Percentiles rank a stretch among this genome's conserved stretches.
Evolutionary conservation across 2,888 invertebrate species (phyloP).

Genomic region (Eudemis profundana): DNA sequence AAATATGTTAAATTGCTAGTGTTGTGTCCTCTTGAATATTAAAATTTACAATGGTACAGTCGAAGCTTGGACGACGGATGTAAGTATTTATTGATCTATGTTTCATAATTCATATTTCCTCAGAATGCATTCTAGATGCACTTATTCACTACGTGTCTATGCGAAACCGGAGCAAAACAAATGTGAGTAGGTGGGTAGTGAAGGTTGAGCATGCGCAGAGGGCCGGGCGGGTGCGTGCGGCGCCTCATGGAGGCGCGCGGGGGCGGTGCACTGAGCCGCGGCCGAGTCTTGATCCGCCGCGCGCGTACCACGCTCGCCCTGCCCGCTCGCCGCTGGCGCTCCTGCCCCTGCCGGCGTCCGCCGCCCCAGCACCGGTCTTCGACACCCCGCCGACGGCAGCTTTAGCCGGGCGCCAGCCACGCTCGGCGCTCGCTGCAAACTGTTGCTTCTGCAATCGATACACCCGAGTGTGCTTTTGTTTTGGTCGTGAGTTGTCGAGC

Average conservation of each 20-base stretch:
- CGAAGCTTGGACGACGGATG: conserved; percentile 7
- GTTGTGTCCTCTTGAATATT: not conserved
- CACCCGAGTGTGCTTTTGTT: conserved; percentile 66
- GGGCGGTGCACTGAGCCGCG: conserved; percentile 47
- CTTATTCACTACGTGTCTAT: not conserved
- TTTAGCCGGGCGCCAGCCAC: conserved; percentile 21
- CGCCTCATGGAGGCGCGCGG: conserved; percentile 42
- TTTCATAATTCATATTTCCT: conserved; percentile 13
- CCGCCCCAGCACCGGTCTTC: conserved; percentile 27
- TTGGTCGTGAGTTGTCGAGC: conserved; percentile 56
- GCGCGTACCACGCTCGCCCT: conserved; percentile 26
- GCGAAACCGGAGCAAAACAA: conserved; percentile 32
- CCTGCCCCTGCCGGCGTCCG: conserved; percentile 21
- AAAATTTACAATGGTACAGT: conserved; percentile 26
- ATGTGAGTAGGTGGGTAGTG: conserved; percentile 32
- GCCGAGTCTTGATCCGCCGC: conserved; percentile 24
- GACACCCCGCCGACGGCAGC: not conserved
- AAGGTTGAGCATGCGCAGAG: conserved; percentile 56
- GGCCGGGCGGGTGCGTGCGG: conserved; percentile 28
- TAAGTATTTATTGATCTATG: conserved; percentile 12
- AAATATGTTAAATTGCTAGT: conserved; percentile 35
- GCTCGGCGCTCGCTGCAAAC: conserved; percentile 51
- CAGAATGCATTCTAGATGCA: not conserved
- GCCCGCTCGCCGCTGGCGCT: conserved; percentile 39
- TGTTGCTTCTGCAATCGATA: conserved; percentile 70